Evolutionary conservation across 1,140 invertebrate species (phyloP).

Genomic region (Brachionus koreanus): DNA sequence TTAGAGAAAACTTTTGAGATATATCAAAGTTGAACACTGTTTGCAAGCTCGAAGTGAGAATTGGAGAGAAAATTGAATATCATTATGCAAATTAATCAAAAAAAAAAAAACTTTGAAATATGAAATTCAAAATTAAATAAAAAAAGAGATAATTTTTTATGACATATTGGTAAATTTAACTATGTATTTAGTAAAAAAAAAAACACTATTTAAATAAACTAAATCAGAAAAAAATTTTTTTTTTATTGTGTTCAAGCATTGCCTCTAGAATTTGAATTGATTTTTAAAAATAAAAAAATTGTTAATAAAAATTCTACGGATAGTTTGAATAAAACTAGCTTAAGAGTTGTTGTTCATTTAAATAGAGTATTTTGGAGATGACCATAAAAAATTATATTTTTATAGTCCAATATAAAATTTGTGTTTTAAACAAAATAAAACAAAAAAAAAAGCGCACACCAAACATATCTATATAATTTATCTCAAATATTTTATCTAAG

Average conservation of each 20-base stretch:
- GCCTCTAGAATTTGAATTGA: no score
- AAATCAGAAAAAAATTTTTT: no score
- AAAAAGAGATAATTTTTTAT: no score
- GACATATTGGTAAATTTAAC: no score
- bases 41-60: background rate
- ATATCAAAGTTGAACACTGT: background rate
- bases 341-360: no score
- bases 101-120: background rate
- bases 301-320: no score
- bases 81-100: background rate
- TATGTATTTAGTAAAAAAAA: no score
- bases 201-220: no score
- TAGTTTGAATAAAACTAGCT: no score
- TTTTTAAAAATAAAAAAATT: no score
- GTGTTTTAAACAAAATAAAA: no score
- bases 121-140: background rate
- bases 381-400: background rate
- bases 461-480: background rate
- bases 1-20: background rate
- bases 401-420: background rate
- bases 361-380: background rate
- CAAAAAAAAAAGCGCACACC: background rate
- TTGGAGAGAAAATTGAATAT: background rate
- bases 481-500: background rate
- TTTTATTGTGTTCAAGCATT: no score